These are phyloP conservation scores for Pachliopta kotzebuea DNA, from an alignment of 2,888 invertebrate genomes.

Conservation along the genomic window DNA sequence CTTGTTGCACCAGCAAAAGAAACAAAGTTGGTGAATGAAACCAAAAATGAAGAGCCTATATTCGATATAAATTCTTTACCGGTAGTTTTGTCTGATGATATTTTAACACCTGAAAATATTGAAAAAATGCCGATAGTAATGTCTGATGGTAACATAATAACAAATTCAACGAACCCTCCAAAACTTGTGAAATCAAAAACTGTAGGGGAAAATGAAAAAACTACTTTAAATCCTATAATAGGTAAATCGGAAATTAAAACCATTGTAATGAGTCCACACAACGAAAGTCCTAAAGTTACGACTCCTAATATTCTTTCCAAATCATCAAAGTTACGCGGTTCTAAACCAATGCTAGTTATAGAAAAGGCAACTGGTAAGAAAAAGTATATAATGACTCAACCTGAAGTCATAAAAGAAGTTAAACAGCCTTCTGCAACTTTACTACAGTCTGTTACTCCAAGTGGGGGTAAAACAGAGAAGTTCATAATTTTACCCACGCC, in stretches of 20 bases:
- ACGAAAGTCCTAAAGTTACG: slow-evolving; percentile 56
- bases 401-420: slow-evolving; percentile 59
- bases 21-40: slow-evolving; percentile 39
- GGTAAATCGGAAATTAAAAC: slow-evolving; percentile 66
- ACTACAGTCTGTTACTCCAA: slow-evolving; percentile 54
- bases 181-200: slow-evolving; percentile 59
- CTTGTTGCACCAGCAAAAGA: slow-evolving; percentile 52
- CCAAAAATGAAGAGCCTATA: slow-evolving; percentile 62
- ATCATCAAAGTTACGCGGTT: slow-evolving; percentile 67
- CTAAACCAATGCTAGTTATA: slow-evolving; percentile 71
- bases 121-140: slow-evolving; percentile 85
- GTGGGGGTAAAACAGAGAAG: slow-evolving; percentile 59
- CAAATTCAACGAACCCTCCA: slow-evolving; percentile 51
- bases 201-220: slow-evolving; percentile 55
- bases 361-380: slow-evolving; percentile 73
- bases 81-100: slow-evolving; percentile 86
- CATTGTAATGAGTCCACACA: slow-evolving; percentile 59
- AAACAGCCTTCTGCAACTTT: slow-evolving; percentile 48
- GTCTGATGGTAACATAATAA: slow-evolving; percentile 67
- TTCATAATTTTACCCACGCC: slow-evolving; percentile 69
- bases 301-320: slow-evolving; percentile 77
- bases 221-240: slow-evolving; percentile 44
- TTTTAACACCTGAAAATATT: slow-evolving; percentile 83
- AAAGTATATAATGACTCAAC: slow-evolving; percentile 70
- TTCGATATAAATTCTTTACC: slow-evolving; percentile 90